Conservation (phyloP, 1,140 invertebrate species). For the Eurytemora carolleeae region DNA sequence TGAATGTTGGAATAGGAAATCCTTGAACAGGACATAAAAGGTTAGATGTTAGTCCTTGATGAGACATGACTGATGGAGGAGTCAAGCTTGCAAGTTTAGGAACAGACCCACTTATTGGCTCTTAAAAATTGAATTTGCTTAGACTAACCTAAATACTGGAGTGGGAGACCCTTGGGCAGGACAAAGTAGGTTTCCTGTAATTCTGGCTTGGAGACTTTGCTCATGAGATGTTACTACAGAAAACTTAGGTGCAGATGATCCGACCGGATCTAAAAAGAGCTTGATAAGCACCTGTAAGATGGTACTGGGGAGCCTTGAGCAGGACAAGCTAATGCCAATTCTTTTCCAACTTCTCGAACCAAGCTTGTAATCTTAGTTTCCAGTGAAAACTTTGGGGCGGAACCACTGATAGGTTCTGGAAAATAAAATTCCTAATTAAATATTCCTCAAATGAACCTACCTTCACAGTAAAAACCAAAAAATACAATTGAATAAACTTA, state of each 20-base stretch:
- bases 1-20: not conserved
- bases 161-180: slow-evolving; percentile 35
- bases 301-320: slow-evolving; percentile 19
- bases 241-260: slow-evolving; percentile 14
- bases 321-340: slow-evolving; percentile 1
- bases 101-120: slow-evolving; percentile 14
- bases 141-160: slow-evolving; percentile 38
- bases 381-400: slow-evolving; percentile 5
- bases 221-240: too few species aligned
- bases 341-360: not conserved
- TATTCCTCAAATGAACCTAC: too few species aligned
- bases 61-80: too few species aligned
- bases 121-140: slow-evolving; percentile 3
- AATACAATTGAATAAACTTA: not conserved
- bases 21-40: not conserved
- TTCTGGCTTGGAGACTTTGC: too few species aligned
- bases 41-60: too few species aligned
- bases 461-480: not conserved
- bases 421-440: slow-evolving; percentile 1
- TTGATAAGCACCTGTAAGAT: slow-evolving; percentile 5
- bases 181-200: slow-evolving; percentile 41
- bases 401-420: slow-evolving; percentile 1
- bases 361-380: not conserved
- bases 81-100: slow-evolving; percentile 15
- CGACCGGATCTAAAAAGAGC: slow-evolving; percentile 13